Conservation (phyloP, 2,113 vertebrate species). For the Eudyptes chrysolophus region DNA sequence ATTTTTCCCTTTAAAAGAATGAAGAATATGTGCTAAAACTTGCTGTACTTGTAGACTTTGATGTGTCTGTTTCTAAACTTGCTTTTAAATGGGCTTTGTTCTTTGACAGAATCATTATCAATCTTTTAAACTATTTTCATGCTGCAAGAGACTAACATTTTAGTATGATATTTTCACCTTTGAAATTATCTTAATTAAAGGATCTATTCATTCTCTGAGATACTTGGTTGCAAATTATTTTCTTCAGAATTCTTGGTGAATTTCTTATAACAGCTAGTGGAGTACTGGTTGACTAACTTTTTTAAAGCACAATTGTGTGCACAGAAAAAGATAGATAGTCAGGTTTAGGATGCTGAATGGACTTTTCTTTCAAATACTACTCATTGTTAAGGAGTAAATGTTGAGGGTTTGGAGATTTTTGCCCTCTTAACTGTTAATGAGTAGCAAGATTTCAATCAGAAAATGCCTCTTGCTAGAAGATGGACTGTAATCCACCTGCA, state of each 20-base stretch:
- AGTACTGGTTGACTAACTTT: neutral
- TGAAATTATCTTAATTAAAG: neutral
- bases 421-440: neutral
- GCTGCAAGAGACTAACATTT: neutral
- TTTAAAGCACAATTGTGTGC: neutral
- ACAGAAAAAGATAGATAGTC: neutral
- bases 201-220: neutral
- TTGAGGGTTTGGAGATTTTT: neutral
- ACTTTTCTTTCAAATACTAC: neutral
- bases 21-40: neutral
- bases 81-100: neutral
- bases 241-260: neutral
- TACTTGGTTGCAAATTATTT: neutral
- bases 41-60: neutral
- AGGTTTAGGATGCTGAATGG: neutral
- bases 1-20: neutral
- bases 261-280: neutral
- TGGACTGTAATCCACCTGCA: neutral
- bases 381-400: neutral
- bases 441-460: neutral
- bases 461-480: neutral
- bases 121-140: neutral
- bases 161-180: neutral
- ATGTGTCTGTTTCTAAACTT: neutral
- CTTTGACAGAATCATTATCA: neutral